phyloP scores from a whole-genome alignment of 2,888 invertebrate species.

The Campopleginae sp. region DNA sequence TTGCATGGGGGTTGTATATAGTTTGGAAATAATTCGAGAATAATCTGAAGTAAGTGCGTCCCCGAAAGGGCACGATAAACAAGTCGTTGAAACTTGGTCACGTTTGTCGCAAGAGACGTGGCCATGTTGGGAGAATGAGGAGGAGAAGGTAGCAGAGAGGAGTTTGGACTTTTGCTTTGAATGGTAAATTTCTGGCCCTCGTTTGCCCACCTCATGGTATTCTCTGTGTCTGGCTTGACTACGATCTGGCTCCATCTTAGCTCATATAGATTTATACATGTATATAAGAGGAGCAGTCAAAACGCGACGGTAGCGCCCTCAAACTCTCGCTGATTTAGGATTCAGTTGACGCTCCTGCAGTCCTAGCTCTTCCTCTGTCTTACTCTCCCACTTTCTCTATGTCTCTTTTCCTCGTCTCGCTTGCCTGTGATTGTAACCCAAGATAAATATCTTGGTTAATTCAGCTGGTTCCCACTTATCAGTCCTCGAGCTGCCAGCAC shows the following conservation, averaged over 20 bases:
- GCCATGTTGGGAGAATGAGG: slow-evolving; percentile 35
- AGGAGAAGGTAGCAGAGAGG: not conserved
- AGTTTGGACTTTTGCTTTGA: slow-evolving; percentile 22
- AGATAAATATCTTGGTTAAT: slow-evolving; percentile 77
- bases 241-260: slow-evolving; percentile 39
- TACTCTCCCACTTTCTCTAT: slow-evolving; percentile 18
- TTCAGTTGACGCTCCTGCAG: slow-evolving; percentile 43
- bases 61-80: slow-evolving; percentile 43
- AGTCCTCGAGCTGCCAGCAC: slow-evolving; percentile 62
- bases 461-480: slow-evolving; percentile 68
- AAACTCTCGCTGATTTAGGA: slow-evolving; percentile 66
- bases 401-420: slow-evolving; percentile 48
- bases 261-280: not conserved
- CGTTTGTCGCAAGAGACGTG: slow-evolving; percentile 19
- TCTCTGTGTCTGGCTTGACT: slow-evolving; percentile 26
- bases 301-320: slow-evolving; percentile 47
- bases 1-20: not conserved
- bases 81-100: slow-evolving; percentile 52
- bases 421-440: slow-evolving; percentile 74
- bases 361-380: slow-evolving; percentile 24
- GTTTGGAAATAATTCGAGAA: slow-evolving; percentile 35
- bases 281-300: slow-evolving; percentile 23
- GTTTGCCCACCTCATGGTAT: slow-evolving; percentile 29
- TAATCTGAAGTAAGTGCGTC: slow-evolving; percentile 23
- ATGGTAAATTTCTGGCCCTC: slow-evolving; percentile 35